phyloP scores from a whole-genome alignment of 2,888 invertebrate species.

The Diachrysia chrysitis region DNA sequence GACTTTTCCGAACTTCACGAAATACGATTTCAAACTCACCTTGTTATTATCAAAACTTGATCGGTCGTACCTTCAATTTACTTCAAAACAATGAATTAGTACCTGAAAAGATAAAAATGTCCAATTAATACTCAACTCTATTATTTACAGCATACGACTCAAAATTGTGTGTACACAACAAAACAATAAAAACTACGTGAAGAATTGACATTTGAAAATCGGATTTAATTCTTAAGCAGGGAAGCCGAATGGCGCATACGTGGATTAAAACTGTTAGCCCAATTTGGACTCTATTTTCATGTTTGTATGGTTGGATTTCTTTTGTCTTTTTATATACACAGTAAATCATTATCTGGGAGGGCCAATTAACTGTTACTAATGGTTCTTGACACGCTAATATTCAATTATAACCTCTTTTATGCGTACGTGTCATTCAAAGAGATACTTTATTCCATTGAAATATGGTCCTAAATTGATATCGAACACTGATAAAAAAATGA shows the following conservation, averaged over 20 bases:
- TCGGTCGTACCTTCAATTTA: constrained; percentile 27
- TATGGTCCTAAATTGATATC: constrained; percentile 43
- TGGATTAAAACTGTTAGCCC: neutral
- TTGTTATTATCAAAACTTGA: constrained; percentile 42
- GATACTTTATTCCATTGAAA: constrained; percentile 34
- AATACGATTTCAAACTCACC: constrained; percentile 48
- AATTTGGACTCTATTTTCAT: constrained; percentile 23
- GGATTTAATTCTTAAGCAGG: constrained; percentile 34
- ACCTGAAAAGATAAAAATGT: constrained; percentile 50
- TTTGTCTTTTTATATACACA: constrained; percentile 31
- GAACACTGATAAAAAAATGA: constrained; percentile 13
- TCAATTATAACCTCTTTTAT: constrained; percentile 69
- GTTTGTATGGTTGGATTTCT: constrained; percentile 7
- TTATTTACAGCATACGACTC: fast-evolving
- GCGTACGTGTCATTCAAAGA: constrained; percentile 37
- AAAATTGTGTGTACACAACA: constrained; percentile 14
- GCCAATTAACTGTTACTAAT: constrained; percentile 68
- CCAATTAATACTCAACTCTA: constrained; percentile 27
- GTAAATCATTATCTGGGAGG: constrained; percentile 60
- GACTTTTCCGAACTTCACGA: constrained; percentile 14
- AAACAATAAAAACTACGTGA: constrained; percentile 18
- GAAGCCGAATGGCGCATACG: constrained; percentile 19
- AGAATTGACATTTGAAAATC: constrained; percentile 46
- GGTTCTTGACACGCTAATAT: constrained; percentile 72
- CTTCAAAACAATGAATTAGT: constrained; percentile 45